Evolutionary conservation across 2,113 vertebrate genomes (phyloP), one percentile per base, ranked within the genome.

Genomic region (Sciurus niger): DNA sequence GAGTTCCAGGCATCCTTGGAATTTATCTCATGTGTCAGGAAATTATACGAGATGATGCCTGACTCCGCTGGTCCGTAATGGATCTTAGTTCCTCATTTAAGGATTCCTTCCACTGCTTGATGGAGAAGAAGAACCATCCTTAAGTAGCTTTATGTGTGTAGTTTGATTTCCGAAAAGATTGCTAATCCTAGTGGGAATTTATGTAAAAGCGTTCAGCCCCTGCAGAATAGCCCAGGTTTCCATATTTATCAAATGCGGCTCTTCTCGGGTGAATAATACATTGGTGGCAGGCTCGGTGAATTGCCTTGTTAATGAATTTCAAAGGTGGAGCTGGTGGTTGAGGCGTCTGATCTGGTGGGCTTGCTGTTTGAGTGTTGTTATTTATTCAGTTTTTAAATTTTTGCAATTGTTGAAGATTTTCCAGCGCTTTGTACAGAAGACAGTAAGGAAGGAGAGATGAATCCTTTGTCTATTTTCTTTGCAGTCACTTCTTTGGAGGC

Each of bases 81-180:
- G 87, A 8, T n/a, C 89, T 58, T 2, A 4, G 94, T 7, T 53
- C 30, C 72, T 51, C 80, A 0, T 76, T 78, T 25, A 73, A 43
- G 37, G 87, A 48, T 67, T 43, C 87, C 63, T 79, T 28, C 1
- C n/a, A 3, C 55, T 1, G 32, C 60, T 13, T 20, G 77, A 32
- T n/a, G 76, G 74, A 46, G 87, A 60, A 70, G 65, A 53, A 34
- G 67, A 67, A 82, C 67, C 68, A 16, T 0, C 70, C 28, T 48
- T 84, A 83, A 82, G 94, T 79, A 12, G 77, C 90, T 94, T 74
- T 91, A 2, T 25, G 48, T 72, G 25, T 48, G 82, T 22, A 22
- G 0, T 70, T 34, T 90, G 96, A 70, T 93, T 95, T 92, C 95
- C 89, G 95, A 53, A 76, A 86, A 89, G 94, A 86, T 80, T 24